phyloP scores from a whole-genome alignment of 2,888 invertebrate species.

The Lasioglossum leucozonium region DNA sequence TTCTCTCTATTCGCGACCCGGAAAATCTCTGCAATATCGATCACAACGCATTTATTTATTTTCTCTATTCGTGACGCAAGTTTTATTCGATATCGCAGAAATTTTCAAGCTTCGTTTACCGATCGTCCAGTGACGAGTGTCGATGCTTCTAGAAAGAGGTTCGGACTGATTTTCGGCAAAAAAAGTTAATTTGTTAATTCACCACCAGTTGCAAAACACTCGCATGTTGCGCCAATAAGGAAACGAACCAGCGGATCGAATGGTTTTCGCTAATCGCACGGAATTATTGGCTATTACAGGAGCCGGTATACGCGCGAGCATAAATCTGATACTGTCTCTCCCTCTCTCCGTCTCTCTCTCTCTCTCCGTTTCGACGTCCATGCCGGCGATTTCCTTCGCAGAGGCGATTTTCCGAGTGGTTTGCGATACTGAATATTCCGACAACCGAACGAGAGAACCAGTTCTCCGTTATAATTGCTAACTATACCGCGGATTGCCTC shows the following conservation, averaged over 20 bases:
- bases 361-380: slow-evolving; percentile 37
- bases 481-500: slow-evolving; percentile 42
- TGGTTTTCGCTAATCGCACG: slow-evolving; percentile 11
- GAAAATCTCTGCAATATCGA: no score
- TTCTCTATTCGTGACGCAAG: no score
- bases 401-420: slow-evolving; percentile 44
- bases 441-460: slow-evolving; percentile 33
- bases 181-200: neutral
- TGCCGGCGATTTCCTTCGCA: slow-evolving; percentile 36
- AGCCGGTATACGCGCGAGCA: neutral
- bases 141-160: no score
- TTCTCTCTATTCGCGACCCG: no score
- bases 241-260: neutral
- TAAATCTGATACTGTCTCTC: neutral
- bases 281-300: slow-evolving; percentile 29
- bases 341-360: neutral
- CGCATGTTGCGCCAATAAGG: slow-evolving; percentile 2
- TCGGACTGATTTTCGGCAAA: neutral
- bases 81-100: no score
- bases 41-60: no score
- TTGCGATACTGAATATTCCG: slow-evolving; percentile 46
- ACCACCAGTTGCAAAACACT: neutral
- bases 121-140: no score
- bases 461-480: slow-evolving; percentile 26
- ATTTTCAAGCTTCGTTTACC: no score